These are phyloP conservation scores for Parotocinclus haroldoi DNA, from an alignment of 2,797 vertebrate genomes.

Conservation along the genomic window DNA sequence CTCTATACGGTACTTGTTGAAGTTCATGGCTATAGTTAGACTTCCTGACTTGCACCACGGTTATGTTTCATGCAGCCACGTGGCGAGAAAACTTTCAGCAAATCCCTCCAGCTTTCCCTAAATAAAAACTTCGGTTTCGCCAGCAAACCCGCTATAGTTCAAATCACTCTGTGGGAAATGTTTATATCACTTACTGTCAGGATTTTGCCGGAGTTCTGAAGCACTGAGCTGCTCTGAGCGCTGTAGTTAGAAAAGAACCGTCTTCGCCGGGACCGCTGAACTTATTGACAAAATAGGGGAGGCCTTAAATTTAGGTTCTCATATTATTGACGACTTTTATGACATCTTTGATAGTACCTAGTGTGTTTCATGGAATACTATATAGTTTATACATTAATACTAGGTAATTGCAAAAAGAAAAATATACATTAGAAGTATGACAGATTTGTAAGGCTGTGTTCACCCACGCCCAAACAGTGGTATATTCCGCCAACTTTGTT, in stretches of 20 bases:
- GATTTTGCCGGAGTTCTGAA: background rate
- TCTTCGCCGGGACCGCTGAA: background rate
- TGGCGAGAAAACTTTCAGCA: constrained; percentile 16
- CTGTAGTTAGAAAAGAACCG: constrained; percentile 11
- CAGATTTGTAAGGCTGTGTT: background rate
- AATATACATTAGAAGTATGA: background rate
- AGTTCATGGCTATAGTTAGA: constrained; percentile 9
- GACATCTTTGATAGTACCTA: too few relatives aligned
- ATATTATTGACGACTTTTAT: fast-evolving
- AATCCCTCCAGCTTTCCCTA: background rate
- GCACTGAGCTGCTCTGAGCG: background rate
- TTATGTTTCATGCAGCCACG: constrained; percentile 36
- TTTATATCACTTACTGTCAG: constrained; percentile 19
- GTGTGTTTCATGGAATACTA: too few relatives aligned
- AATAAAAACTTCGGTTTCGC: too few relatives aligned
- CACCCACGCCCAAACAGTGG: background rate
- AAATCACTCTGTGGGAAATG: background rate
- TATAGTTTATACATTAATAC: fast-evolving
- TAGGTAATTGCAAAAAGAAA: background rate
- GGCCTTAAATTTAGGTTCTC: fast-evolving
- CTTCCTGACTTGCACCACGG: constrained; percentile 22
- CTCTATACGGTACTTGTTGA: background rate
- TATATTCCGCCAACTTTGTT: constrained; percentile 22
- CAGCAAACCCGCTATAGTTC: background rate
- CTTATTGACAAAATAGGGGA: constrained; percentile 1